A percentile compares a stretch with the other conserved stretches of the same genome.
phyloP scores from a whole-genome alignment of 2,888 invertebrate genomes.

The Acleris holmiana region DNA sequence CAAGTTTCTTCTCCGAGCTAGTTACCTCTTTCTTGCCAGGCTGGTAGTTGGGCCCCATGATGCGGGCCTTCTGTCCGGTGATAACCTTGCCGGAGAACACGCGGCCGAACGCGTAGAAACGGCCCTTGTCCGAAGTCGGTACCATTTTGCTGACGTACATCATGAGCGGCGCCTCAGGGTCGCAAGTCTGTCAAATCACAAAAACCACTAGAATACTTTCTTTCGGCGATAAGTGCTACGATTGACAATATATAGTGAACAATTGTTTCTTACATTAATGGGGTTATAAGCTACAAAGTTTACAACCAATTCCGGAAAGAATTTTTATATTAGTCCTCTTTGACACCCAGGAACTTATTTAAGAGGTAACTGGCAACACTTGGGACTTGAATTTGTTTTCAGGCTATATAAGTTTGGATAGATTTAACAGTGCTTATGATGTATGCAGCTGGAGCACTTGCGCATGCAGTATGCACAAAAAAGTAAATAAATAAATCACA shows the following conservation, averaged over 20 bases:
- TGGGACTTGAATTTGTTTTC: conserved; percentile 35
- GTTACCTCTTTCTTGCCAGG: conserved; percentile 97
- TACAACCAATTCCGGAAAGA: conserved; percentile 39
- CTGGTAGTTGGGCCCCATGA: conserved; percentile 99
- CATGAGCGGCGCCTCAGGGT: conserved; percentile 98
- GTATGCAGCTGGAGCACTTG: too few species aligned
- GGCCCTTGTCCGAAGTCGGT: conserved; percentile 99
- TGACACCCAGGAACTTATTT: conserved; percentile 44
- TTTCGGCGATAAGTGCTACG: neutral
- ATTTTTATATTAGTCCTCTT: conserved; percentile 41
- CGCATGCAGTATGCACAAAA: too few species aligned
- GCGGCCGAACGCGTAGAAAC: conserved; percentile 99
- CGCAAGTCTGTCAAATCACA: conserved; percentile 87
- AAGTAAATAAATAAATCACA: too few species aligned
- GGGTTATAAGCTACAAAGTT: conserved; percentile 39
- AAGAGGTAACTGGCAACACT: conserved; percentile 43
- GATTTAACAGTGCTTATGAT: too few species aligned
- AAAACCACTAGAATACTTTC: conserved; percentile 8
- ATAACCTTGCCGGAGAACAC: conserved; percentile 98
- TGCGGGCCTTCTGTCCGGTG: conserved; percentile 97
- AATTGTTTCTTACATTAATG: conserved; percentile 39
- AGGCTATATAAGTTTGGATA: too few species aligned
- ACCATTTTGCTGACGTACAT: conserved; percentile 99
- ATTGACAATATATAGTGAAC: neutral
- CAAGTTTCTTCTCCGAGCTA: neutral